Base-by-base conservation (phyloP, 2,113 vertebrate genomes). In the Sialia sialis region DNA sequence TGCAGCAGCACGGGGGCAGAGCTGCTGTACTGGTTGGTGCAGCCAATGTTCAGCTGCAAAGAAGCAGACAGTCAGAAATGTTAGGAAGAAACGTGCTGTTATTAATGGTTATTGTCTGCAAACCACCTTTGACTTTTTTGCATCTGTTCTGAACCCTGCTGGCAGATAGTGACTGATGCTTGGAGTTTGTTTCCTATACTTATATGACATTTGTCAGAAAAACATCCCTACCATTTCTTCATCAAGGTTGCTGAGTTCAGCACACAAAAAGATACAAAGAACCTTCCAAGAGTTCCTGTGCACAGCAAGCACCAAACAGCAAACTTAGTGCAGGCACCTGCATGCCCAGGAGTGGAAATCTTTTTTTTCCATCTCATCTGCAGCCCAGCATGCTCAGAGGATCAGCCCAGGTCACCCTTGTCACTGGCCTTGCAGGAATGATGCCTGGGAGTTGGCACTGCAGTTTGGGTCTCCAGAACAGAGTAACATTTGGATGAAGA, bases 1-100 rank as follows among this genome's bases (percentile, higher is more conserved):
- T 99, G 99, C 56, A 99, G 98, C 93, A 99, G 96, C 8, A 99
- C 98, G 0, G 99, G 99, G 23, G 99, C 98, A 6, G 98, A 96
- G 10, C 95, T 97, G 90, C 98, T 99, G 97, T 98, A 99, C 69
- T 99, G 98, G 70, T 93, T 97, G 67, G 98, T 98, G 90, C 99
- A 99, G 4, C 99, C 99, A 3, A 99, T 99, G 96, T 99, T 99
- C 63, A 99, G 86, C 99, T 99, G 96, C 73, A 76, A 55, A 70
- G 87, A 51, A 90, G 14, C 21, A 93, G 48, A 91, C 43, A 7
- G 38, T 9, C 27, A 48, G 26, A 44, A n/a, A 44, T 0, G 1
- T 66, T 7, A 8, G 6, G 17, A 52, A 89, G 13, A 51, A 62
- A 83, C 10, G 20, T 0, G 0, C 36, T 54, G 22, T 36, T 85